Conservation (phyloP, 2,888 invertebrate genomes). For the Drosophila longiperda region DNA sequence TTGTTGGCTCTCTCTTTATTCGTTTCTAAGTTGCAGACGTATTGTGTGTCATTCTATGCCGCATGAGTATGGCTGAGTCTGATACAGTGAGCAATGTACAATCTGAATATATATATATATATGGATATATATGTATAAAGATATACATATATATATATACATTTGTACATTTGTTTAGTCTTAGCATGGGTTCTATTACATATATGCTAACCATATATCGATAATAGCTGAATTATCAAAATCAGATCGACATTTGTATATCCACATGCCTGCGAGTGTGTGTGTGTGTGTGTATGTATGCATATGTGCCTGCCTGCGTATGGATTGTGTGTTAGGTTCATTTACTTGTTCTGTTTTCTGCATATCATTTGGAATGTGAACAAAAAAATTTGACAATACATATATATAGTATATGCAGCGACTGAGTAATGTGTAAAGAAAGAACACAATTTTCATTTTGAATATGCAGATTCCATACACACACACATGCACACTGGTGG, state of each 20-base stretch:
- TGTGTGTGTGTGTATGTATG: not conserved
- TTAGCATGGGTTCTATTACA: constrained; percentile 19
- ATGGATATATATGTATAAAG: not conserved
- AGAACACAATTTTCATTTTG: constrained; percentile 60
- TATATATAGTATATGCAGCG: constrained; percentile 28
- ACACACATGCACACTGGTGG: constrained; percentile 5
- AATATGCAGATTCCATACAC: constrained; percentile 51
- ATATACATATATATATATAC: not conserved
- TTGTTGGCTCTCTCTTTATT: no score
- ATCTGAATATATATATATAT: constrained; percentile 1
- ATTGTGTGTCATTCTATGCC: no score
- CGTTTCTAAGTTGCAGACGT: no score
- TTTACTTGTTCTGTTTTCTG: constrained; percentile 24
- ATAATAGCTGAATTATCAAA: constrained; percentile 43
- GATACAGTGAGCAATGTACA: not conserved
- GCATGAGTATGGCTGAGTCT: not conserved
- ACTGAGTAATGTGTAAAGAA: constrained; percentile 26
- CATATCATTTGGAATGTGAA: constrained; percentile 53
- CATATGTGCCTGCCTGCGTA: not conserved
- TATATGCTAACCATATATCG: constrained; percentile 11
- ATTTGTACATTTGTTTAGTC: constrained; percentile 7
- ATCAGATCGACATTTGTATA: constrained; percentile 39
- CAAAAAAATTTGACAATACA: constrained; percentile 33
- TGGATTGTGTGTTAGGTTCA: constrained; percentile 2
- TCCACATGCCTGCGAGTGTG: constrained; percentile 13